These are phyloP conservation scores for Melanotaenia duboulayi DNA, from an alignment of 2,113 vertebrate genomes.

Conservation along the genomic window DNA sequence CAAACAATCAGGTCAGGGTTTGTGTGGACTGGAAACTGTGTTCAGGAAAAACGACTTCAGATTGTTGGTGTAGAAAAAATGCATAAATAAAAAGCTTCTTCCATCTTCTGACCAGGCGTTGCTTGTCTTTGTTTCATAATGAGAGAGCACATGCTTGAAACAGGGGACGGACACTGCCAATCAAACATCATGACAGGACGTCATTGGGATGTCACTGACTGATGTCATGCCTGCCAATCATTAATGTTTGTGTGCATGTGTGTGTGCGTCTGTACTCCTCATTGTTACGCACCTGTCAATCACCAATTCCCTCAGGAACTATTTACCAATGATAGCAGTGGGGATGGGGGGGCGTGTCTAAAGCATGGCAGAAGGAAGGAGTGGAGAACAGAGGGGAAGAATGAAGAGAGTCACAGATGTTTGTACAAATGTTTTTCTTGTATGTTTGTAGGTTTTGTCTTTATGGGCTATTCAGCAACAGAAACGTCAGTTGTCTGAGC, in stretches of 20 bases:
- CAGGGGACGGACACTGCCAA: constrained; percentile 57
- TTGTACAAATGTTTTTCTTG: constrained; percentile 23
- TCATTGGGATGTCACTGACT: constrained; percentile 72
- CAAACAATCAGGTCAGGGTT: neutral
- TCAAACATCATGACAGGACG: constrained; percentile 75
- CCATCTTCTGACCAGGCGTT: constrained; percentile 46
- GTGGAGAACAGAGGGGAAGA: constrained; percentile 40
- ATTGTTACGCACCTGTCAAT: constrained; percentile 56
- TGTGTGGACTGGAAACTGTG: neutral
- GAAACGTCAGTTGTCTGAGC: constrained; percentile 37
- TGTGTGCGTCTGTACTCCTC: constrained; percentile 15
- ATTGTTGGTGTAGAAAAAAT: constrained; percentile 8
- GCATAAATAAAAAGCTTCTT: neutral
- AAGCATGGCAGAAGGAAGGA: constrained; percentile 26
- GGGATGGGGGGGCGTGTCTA: constrained; percentile 49
- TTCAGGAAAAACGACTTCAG: neutral
- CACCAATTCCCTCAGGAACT: constrained; percentile 39
- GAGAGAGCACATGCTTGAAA: constrained; percentile 58
- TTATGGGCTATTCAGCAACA: constrained; percentile 5
- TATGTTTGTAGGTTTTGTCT: constrained; percentile 32
- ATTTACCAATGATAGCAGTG: constrained; percentile 38
- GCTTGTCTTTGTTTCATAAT: constrained; percentile 66
- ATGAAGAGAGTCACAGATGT: constrained; percentile 62
- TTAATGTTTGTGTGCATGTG: neutral
- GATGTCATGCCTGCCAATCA: constrained; percentile 74